Evolutionary conservation across 1,140 invertebrate genomes (phyloP).

Genomic region (Augochlora pura): DNA sequence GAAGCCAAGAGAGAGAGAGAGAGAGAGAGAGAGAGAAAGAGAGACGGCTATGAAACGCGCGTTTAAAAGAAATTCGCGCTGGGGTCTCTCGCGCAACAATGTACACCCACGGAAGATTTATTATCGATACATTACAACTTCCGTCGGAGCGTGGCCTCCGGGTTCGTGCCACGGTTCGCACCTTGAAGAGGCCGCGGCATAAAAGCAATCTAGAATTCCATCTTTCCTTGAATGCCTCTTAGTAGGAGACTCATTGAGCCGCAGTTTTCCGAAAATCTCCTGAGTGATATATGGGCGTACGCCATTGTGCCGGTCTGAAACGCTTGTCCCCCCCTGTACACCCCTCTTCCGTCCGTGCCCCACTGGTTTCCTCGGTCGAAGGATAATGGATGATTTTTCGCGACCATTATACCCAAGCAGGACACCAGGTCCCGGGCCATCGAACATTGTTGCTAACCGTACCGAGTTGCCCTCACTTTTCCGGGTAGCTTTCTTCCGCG

Average conservation of each 20-base stretch:
- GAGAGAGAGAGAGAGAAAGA: too few species aligned
- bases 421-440: slow-evolving; percentile 62
- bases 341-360: not conserved
- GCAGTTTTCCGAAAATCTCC: slow-evolving; percentile 72
- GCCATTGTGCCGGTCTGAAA: slow-evolving; percentile 69
- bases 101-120: slow-evolving; percentile 26
- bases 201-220: slow-evolving; percentile 40
- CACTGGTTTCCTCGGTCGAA: slow-evolving; percentile 31
- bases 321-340: not conserved
- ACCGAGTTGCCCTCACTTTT: slow-evolving; percentile 44
- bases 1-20: too few species aligned
- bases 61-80: slow-evolving; percentile 6
- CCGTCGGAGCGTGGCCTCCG: not conserved
- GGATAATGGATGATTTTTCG: slow-evolving; percentile 80
- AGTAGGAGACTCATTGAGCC: slow-evolving; percentile 69
- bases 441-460: slow-evolving; percentile 73
- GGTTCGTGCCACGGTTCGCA: slow-evolving; percentile 16
- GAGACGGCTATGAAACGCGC: not conserved
- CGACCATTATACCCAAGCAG: slow-evolving; percentile 73
- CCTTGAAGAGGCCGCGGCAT: slow-evolving; percentile 6
- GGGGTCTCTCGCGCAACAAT: not conserved
- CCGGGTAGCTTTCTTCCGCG: slow-evolving; percentile 4
- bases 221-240: slow-evolving; percentile 48
- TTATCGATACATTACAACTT: slow-evolving; percentile 29
- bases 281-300: slow-evolving; percentile 79